phyloP scores from a whole-genome alignment of 64 coral and sea anemone species.

The Stichodactyla mertensii region DNA sequence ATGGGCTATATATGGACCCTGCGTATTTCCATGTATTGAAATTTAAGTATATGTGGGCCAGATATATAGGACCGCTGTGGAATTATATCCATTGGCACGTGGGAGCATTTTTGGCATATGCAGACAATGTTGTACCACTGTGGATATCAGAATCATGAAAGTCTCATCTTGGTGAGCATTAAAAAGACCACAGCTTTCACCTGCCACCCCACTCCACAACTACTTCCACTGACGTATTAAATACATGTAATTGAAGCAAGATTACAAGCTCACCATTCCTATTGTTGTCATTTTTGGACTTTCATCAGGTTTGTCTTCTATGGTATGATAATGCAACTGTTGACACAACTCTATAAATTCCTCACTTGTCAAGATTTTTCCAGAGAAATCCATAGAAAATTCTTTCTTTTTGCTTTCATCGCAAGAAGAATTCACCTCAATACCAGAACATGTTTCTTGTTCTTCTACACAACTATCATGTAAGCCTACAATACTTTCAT shows the following conservation, averaged over 20 bases:
- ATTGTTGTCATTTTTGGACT: conserved; percentile 21
- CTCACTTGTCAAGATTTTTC: conserved; percentile 61
- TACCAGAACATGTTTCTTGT: neutral
- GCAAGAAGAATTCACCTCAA: neutral
- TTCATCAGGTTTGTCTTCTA: neutral
- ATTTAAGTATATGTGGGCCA: no score
- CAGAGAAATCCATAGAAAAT: conserved; percentile 9
- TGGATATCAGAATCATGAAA: no score
- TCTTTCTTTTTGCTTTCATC: neutral
- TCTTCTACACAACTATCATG: neutral
- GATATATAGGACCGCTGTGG: no score
- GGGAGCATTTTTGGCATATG: no score
- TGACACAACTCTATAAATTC: conserved; percentile 67
- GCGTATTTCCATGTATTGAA: no score
- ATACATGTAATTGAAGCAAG: neutral
- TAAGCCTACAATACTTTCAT: neutral
- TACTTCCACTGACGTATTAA: no score
- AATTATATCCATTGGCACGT: no score
- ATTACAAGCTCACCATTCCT: conserved; percentile 23
- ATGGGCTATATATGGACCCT: no score
- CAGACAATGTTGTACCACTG: no score
- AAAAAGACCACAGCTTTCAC: no score
- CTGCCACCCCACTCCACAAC: no score
- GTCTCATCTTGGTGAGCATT: no score
- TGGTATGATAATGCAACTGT: conserved; percentile 17